Base-by-base conservation (phyloP, 2,888 invertebrate genomes). In the Parnassius mnemosyne region DNA sequence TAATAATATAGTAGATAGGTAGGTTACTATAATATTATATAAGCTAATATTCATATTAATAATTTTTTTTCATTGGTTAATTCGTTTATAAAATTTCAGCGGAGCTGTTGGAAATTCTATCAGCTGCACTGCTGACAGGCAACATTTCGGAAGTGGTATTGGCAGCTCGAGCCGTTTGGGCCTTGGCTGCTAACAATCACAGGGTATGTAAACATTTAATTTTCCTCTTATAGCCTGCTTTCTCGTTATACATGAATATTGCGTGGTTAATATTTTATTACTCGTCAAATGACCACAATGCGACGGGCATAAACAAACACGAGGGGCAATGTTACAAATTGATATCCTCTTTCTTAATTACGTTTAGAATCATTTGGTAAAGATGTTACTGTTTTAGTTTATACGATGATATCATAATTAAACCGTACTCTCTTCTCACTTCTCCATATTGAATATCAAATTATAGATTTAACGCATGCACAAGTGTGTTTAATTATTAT, bases 111-210 rank as follows among this genome's bases (percentile, higher is more conserved):
- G 90, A 90, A 68, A 56, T 87, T 46, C 62, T 90, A 9, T 78
- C 82, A 0, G 86, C 84, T 2, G 79, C 85, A 1, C 70, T 91
- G 13, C 66, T 89, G 66, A 75, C 83, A 2, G 89, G 89, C 1
- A 85, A 85, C 61, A 80, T 77, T 0, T 67, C 74, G 0, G 88
- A 87, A 60, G 61, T 85, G 0, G 82, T 88, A n/a, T 79, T 82
- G 0, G 89, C 89, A 75, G 93, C 73, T 74, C 81, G 93, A 13
- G 94, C 94, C 3, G 88, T 94, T 0, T 95, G 95, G 95, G 92
- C 94, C 0, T 73, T 95, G 53, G 92, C 94, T 9, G 94, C 94
- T 9, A 95, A 95, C 75, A 94, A 94, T 74, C 95, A 95, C 69
- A 94, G 94, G 83, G 94, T 94, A 66, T 61, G 13, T 43, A 13